These are phyloP conservation scores for Ficedula albicollis DNA, from an alignment of 2,797 vertebrate species.

Conservation along the genomic window DNA sequence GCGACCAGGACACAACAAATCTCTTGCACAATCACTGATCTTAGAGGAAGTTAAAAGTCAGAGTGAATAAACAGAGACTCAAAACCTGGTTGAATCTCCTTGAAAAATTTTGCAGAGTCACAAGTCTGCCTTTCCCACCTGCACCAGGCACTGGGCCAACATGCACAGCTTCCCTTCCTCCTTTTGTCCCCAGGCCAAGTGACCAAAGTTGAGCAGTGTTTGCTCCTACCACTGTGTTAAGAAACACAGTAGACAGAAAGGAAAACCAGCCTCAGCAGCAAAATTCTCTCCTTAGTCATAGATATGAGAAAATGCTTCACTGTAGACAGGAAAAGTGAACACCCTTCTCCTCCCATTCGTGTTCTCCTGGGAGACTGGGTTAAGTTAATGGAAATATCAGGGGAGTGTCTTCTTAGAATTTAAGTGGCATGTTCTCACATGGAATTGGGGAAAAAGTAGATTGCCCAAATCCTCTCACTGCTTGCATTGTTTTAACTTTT, in stretches of 20 bases:
- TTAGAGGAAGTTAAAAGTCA: not conserved
- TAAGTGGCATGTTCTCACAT: not conserved
- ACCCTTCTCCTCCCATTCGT: slow-evolving; percentile 40
- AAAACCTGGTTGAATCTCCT: not conserved
- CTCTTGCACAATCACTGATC: not conserved
- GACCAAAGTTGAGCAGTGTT: not conserved
- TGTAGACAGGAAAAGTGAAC: slow-evolving; percentile 48
- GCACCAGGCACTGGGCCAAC: not conserved
- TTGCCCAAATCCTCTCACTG: not conserved
- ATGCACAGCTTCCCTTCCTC: not conserved
- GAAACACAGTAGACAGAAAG: not conserved
- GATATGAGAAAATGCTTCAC: slow-evolving; percentile 39
- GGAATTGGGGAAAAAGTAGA: not conserved
- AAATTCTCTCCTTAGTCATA: slow-evolving; percentile 54
- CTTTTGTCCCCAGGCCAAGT: not conserved
- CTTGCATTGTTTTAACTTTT: not conserved
- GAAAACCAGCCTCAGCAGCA: not conserved
- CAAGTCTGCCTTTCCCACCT: not conserved
- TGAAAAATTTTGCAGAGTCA: not conserved
- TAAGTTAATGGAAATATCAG: slow-evolving; percentile 19
- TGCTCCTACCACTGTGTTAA: not conserved
- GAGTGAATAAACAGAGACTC: not conserved
- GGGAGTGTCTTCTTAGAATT: not conserved
- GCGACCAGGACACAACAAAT: not conserved
- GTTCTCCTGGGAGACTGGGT: not conserved